Evolutionary conservation across 2,888 invertebrate genomes (phyloP).

Genomic region (Epistrophella euchroma): DNA sequence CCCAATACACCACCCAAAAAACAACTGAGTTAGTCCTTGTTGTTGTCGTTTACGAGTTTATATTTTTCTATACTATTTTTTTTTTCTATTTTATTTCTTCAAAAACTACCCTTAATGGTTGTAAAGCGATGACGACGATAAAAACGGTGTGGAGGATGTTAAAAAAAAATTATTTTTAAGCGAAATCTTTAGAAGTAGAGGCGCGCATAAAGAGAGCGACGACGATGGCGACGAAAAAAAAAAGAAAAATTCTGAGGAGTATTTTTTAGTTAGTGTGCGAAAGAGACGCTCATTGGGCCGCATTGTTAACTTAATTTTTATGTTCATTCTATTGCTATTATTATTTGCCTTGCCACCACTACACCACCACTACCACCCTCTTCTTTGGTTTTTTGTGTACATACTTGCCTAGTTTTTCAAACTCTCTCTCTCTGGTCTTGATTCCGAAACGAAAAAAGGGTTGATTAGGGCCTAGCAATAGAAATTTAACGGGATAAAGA

Average conservation of each 20-base stretch:
- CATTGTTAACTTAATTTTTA: slow-evolving; percentile 64
- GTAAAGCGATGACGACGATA: slow-evolving; percentile 55
- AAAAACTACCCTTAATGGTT: slow-evolving; percentile 74
- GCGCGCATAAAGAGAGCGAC: slow-evolving; percentile 55
- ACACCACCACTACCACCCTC: slow-evolving; percentile 38
- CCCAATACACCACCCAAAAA: no score
- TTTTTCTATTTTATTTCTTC: slow-evolving; percentile 64
- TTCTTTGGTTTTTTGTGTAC: slow-evolving; percentile 26
- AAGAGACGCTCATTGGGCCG: slow-evolving; percentile 60
- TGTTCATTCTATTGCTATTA: slow-evolving; percentile 50
- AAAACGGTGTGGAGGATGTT: slow-evolving; percentile 29
- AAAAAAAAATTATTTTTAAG: slow-evolving; percentile 67
- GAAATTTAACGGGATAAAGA: slow-evolving; percentile 46
- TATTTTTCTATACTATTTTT: slow-evolving; percentile 29
- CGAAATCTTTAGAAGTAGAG: slow-evolving; percentile 53
- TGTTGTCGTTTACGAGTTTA: slow-evolving; percentile 51
- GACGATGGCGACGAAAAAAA: slow-evolving; percentile 7
- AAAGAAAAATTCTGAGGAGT: slow-evolving; percentile 40
- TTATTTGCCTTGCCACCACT: neutral
- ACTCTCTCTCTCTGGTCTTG: slow-evolving; percentile 33
- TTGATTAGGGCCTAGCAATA: slow-evolving; percentile 69
- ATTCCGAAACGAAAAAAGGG: slow-evolving; percentile 55
- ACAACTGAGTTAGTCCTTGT: slow-evolving; percentile 41
- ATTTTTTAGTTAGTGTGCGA: slow-evolving; percentile 48
- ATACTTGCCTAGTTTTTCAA: slow-evolving; percentile 62